A percentile compares a stretch with the other conserved stretches of the same genome.
Evolutionary conservation across 2,113 vertebrate species (phyloP).

Genomic region (Polypterus senegalus): DNA sequence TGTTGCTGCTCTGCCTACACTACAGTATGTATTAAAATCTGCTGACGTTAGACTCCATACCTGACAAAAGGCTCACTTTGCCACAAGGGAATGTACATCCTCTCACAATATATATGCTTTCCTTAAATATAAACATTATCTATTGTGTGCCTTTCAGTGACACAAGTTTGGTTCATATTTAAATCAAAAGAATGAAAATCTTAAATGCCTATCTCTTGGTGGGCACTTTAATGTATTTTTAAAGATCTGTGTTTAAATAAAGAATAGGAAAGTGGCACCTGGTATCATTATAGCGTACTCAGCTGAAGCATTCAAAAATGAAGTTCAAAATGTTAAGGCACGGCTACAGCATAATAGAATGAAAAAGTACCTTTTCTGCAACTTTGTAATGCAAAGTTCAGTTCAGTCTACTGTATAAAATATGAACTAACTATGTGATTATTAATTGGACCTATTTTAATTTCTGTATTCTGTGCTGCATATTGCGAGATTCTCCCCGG

Average conservation of each 20-base stretch:
- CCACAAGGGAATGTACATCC: too few species aligned
- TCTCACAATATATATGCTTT: too few species aligned
- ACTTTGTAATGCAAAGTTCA: slow-evolving; percentile 33
- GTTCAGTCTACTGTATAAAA: slow-evolving; percentile 69
- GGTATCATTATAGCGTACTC: slow-evolving; percentile 40
- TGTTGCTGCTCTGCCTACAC: too few species aligned
- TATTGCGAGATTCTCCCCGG: slow-evolving; percentile 97
- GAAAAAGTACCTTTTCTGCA: slow-evolving; percentile 18
- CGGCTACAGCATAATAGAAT: slow-evolving; percentile 22
- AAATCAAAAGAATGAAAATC: slow-evolving; percentile 36
- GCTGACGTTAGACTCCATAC: too few species aligned
- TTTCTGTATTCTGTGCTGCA: slow-evolving; percentile 91
- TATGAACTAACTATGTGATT: slow-evolving; percentile 97
- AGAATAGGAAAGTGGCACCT: slow-evolving; percentile 39
- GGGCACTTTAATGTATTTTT: slow-evolving; percentile 45
- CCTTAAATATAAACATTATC: too few species aligned
- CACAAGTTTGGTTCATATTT: too few species aligned
- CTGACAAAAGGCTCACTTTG: too few species aligned
- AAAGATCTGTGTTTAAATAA: slow-evolving; percentile 34
- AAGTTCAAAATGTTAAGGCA: slow-evolving; percentile 42
- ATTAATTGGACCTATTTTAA: slow-evolving; percentile 98
- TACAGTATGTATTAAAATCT: too few species aligned
- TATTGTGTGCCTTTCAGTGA: too few species aligned
- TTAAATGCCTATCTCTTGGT: slow-evolving; percentile 33
- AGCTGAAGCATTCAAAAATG: slow-evolving; percentile 19